Base-by-base conservation (phyloP, 2,797 vertebrate genomes). In the Hoplostethus atlanticus region DNA sequence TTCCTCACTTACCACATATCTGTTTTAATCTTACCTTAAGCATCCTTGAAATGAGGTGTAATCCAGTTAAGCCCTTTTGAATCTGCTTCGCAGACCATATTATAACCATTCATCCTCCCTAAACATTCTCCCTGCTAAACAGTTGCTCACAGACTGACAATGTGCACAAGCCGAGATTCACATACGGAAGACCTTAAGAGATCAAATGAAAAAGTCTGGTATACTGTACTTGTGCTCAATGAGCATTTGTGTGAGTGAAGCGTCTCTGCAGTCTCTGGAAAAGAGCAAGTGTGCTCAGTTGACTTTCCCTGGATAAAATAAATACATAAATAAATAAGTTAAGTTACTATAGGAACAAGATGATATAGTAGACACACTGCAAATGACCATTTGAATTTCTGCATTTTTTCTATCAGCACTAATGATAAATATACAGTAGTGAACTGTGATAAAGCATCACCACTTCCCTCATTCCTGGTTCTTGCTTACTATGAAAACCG, bases 21-120 rank as follows among this genome's bases (percentile, higher is more conserved):
- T 93, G 90, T 93, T 94, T 92, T 94, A 94, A 94, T 94, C 93
- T 93, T 88, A 94, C 93, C 88, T 93, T 92, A 94, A 94, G 92
- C 91, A 90, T 91, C 88, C 91, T 92, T 92, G 92, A 94, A 95
- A 94, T 92, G 90, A 94, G 89, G 90, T 91, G 92, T 93, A 94
- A 93, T 94, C 92, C 92, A 91, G 83, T 92, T 92, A 94, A 94
- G 87, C 90, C 87, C 80, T 52, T 93, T 91, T 91, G 89, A 95
- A 93, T 92, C 86, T 90, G 89, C 87, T 92, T 87, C 81, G 81
- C 85, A 91, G 84, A 21, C 77, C 85, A 89, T 75, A 87, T 86
- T 85, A 80, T 80, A 80, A 73, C 87, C 77, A 81, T 90, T 91
- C 85, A 80, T 87, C 47, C 48, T 76, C 84, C 78, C 69, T 79